Percentiles rank a stretch among this genome's conserved stretches.
Evolutionary conservation across 2,888 invertebrate species (phyloP).

Genomic region (Apoderus coryli): DNA sequence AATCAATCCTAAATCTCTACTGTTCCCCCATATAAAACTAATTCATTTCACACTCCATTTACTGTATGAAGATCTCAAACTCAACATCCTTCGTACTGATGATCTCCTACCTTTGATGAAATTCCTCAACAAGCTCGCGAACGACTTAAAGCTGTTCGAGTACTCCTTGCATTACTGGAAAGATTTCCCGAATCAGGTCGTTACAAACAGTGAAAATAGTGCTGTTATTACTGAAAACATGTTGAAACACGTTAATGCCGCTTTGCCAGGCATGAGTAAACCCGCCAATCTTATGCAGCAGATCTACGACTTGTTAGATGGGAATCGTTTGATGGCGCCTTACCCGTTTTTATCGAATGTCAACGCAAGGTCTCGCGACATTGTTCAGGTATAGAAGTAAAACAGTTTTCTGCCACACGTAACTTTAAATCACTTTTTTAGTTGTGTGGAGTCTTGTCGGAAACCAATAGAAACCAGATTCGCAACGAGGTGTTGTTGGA

Average conservation of each 20-base stretch:
- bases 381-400: slow-evolving; percentile 50
- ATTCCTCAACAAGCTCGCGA: slow-evolving; percentile 60
- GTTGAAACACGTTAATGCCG: slow-evolving; percentile 40
- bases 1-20: slow-evolving; percentile 47
- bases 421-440: slow-evolving; percentile 15
- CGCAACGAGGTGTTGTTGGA: slow-evolving; percentile 18
- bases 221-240: slow-evolving; percentile 43
- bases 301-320: slow-evolving; percentile 48
- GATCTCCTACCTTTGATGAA: slow-evolving; percentile 53
- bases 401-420: not conserved
- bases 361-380: slow-evolving; percentile 54
- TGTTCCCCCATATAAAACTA: slow-evolving; percentile 60
- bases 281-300: slow-evolving; percentile 62
- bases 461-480: slow-evolving; percentile 13
- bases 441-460: slow-evolving; percentile 22
- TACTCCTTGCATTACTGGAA: slow-evolving; percentile 73
- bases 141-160: slow-evolving; percentile 54
- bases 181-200: slow-evolving; percentile 51
- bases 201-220: slow-evolving; percentile 15
- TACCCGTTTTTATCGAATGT: slow-evolving; percentile 63
- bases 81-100: slow-evolving; percentile 55
- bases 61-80: slow-evolving; percentile 80
- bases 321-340: slow-evolving; percentile 35
- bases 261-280: slow-evolving; percentile 44
- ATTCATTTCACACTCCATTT: slow-evolving; percentile 73